These are phyloP conservation scores for Umimayanthus kanabou DNA, from an alignment of 92 coral and sea anemone genomes.

Conservation along the genomic window DNA sequence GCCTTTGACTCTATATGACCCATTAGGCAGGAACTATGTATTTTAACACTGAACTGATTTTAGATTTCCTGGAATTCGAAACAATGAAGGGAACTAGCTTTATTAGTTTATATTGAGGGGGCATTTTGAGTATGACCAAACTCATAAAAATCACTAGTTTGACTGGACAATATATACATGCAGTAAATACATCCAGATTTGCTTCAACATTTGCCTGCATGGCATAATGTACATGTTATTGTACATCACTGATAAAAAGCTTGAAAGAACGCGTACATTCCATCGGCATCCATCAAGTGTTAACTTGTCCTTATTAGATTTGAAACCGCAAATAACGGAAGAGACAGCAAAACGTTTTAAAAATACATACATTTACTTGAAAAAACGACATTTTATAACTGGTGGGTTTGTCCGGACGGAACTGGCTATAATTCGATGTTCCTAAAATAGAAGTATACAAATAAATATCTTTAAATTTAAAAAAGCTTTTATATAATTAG, in stretches of 20 bases:
- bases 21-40: too few relatives aligned
- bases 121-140: too few relatives aligned
- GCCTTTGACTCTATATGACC: too few relatives aligned
- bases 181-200: too few relatives aligned
- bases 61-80: too few relatives aligned
- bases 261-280: background rate
- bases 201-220: too few relatives aligned
- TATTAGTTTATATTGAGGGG: too few relatives aligned
- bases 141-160: too few relatives aligned
- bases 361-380: background rate
- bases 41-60: too few relatives aligned
- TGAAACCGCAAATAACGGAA: slow-evolving; percentile 2
- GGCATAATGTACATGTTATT: too few relatives aligned
- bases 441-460: slow-evolving; percentile 4
- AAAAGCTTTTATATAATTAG: background rate
- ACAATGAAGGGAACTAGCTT: too few relatives aligned
- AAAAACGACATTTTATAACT: background rate
- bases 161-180: too few relatives aligned
- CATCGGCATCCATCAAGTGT: background rate
- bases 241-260: background rate
- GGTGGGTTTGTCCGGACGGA: slow-evolving; percentile 2
- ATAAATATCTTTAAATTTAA: background rate
- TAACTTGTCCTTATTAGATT: background rate
- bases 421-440: background rate
- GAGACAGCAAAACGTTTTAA: background rate